These are phyloP conservation scores for Mormyrus iriodes DNA, from an alignment of 2,113 vertebrate genomes.

Conservation along the genomic window DNA sequence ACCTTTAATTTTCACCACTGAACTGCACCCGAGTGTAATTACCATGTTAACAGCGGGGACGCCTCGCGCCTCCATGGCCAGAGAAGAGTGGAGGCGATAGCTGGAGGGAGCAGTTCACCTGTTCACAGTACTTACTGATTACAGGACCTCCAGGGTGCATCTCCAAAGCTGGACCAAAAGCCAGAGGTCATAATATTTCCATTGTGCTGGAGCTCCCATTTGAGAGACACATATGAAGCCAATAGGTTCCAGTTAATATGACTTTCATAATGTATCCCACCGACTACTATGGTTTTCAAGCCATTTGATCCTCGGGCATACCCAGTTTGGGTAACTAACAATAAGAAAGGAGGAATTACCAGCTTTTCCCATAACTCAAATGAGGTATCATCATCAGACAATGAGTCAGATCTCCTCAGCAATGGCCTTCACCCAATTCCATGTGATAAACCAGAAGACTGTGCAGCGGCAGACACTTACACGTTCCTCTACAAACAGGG, in stretches of 20 bases:
- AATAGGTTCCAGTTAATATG: not conserved
- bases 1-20: not conserved
- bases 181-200: not conserved
- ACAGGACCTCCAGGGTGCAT: not conserved
- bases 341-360: not conserved
- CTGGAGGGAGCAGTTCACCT: not conserved
- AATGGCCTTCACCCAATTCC: not conserved
- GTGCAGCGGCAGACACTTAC: not conserved
- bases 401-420: not conserved
- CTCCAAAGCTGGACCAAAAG: not conserved
- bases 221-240: not conserved
- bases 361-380: not conserved
- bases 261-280: not conserved
- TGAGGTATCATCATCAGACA: not conserved
- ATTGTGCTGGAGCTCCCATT: not conserved
- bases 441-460: not conserved
- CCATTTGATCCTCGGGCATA: not conserved
- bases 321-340: not conserved
- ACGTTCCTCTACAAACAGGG: not conserved
- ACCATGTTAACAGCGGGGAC: not conserved
- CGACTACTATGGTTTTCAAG: not conserved
- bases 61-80: not conserved
- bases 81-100: not conserved
- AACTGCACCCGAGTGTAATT: not conserved
- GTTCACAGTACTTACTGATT: not conserved